These are phyloP conservation scores for Catalaphyllia jardinei DNA, from an alignment of 64 coral and sea anemone species.

Conservation along the genomic window DNA sequence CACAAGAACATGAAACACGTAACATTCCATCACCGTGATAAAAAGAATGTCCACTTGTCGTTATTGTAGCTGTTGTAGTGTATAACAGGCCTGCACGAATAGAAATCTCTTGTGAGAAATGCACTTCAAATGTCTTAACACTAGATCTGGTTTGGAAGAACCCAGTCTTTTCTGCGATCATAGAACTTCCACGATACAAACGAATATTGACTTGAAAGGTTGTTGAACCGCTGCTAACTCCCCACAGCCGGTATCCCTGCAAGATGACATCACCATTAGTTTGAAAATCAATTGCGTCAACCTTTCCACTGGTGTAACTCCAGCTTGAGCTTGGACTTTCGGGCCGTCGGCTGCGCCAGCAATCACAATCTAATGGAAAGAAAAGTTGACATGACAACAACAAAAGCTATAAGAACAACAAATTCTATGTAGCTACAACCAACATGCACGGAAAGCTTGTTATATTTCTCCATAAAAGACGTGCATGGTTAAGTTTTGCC, in stretches of 20 bases:
- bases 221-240: neutral
- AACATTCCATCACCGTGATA: neutral
- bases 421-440: neutral
- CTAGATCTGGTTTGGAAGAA: constrained; percentile 16
- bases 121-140: constrained; percentile 28
- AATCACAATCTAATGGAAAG: constrained; percentile 3
- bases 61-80: constrained; percentile 19
- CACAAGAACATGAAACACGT: constrained; percentile 9
- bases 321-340: neutral
- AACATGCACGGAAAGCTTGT: no score
- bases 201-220: constrained; percentile 24
- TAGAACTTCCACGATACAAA: constrained; percentile 17
- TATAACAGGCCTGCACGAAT: constrained; percentile 25
- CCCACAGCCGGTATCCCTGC: constrained; percentile 27
- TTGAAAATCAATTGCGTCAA: constrained; percentile 49
- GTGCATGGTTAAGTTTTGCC: no score
- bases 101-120: constrained; percentile 1
- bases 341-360: neutral
- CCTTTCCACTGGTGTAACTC: neutral
- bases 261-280: constrained; percentile 23
- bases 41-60: neutral
- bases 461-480: no score
- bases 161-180: constrained; percentile 35
- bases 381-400: neutral
- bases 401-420: neutral